Evolutionary conservation across 2,113 vertebrate species (phyloP).

Genomic region (Phyllostomus hastatus): DNA sequence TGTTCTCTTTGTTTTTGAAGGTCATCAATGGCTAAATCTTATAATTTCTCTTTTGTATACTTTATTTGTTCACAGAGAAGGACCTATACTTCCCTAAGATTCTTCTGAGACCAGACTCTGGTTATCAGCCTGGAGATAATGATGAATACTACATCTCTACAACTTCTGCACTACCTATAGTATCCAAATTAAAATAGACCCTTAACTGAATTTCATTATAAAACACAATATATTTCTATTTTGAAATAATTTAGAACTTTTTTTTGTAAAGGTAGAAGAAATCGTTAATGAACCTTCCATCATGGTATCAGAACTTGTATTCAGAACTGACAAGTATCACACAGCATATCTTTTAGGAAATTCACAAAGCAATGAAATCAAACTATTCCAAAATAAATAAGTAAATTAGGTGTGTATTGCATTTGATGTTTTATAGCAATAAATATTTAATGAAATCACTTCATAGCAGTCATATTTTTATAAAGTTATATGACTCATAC

Average conservation of each 20-base stretch:
- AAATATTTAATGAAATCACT: not conserved
- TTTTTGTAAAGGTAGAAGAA: not conserved
- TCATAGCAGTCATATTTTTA: not conserved
- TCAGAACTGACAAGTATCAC: not conserved
- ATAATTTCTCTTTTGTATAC: not conserved
- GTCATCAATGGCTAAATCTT: not conserved
- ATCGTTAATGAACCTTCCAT: not conserved
- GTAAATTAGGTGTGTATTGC: not conserved
- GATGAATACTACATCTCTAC: rapidly evolving
- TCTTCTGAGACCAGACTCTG: not conserved
- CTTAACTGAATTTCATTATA: not conserved
- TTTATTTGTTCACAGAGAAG: not conserved
- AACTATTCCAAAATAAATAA: not conserved
- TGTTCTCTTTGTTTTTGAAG: not conserved
- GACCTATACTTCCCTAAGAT: not conserved
- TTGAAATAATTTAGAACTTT: not conserved
- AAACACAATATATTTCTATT: not conserved
- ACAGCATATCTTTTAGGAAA: not conserved
- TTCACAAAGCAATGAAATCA: not conserved
- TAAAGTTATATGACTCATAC: not conserved
- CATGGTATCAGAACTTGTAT: not conserved
- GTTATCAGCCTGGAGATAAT: not conserved
- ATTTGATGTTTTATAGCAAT: not conserved
- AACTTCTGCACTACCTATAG: not conserved
- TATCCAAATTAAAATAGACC: not conserved